A percentile compares a stretch with the other conserved stretches of the same genome.
These are phyloP conservation scores for Petrocephalus sullivani DNA, from an alignment of 2,797 vertebrate species.

Conservation along the genomic window DNA sequence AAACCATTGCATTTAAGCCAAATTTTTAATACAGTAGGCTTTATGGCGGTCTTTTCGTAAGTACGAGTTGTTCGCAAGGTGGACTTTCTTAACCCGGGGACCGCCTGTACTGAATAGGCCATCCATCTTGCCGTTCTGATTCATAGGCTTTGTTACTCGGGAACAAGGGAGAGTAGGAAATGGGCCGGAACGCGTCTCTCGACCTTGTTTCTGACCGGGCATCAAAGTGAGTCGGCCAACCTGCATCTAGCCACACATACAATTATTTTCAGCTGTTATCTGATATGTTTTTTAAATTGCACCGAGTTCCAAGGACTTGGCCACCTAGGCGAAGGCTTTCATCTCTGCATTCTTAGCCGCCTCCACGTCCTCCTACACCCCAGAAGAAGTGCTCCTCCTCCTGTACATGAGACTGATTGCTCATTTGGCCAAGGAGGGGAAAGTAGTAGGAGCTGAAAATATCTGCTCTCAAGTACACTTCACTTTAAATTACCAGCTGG, in stretches of 20 bases:
- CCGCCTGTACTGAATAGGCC: neutral
- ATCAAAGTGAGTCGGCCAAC: conserved; percentile 1
- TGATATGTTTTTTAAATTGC: neutral
- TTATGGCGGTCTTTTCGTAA: neutral
- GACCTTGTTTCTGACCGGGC: neutral
- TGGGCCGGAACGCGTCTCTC: neutral
- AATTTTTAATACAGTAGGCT: neutral
- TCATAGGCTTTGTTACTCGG: neutral
- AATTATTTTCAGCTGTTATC: neutral
- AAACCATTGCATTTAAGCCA: neutral
- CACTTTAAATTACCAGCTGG: neutral
- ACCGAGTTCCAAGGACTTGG: neutral
- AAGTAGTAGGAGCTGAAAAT: conserved; percentile 4
- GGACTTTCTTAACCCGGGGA: neutral
- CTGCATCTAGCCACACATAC: neutral
- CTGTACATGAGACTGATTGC: neutral
- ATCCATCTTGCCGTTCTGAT: neutral
- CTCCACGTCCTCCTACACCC: neutral
- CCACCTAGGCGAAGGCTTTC: neutral
- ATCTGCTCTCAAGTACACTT: neutral
- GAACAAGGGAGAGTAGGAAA: neutral
- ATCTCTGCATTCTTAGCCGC: neutral
- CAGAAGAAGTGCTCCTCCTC: neutral
- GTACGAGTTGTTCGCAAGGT: neutral
- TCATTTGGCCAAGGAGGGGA: conserved; percentile 6